Evolutionary conservation across 2,113 vertebrate species (phyloP).

Genomic region (Neolamprologus devosi): DNA sequence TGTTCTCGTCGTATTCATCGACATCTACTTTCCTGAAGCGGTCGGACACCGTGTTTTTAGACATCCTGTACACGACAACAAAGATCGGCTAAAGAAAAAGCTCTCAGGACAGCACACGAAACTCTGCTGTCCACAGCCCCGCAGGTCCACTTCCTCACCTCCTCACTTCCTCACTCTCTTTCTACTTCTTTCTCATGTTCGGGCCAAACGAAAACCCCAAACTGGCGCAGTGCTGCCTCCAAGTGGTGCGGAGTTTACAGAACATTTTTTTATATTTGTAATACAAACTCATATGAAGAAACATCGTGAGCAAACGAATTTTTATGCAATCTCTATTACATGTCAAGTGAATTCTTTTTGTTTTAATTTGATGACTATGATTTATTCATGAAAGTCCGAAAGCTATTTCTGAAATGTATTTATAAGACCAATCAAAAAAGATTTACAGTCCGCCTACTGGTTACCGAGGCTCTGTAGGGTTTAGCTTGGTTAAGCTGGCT

Average conservation of each 20-base stretch:
- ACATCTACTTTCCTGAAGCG: conserved; percentile 85
- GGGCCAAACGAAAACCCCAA: neutral
- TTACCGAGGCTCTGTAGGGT: neutral
- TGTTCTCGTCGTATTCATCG: conserved; percentile 92
- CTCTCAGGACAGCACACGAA: neutral
- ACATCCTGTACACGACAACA: conserved; percentile 55
- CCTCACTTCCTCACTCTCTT: neutral
- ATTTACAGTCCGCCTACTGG: accelerated
- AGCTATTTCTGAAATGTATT: neutral
- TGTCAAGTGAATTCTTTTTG: neutral
- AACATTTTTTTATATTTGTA: accelerated
- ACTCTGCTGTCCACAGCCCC: neutral
- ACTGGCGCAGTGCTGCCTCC: neutral
- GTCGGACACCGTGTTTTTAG: conserved; percentile 77
- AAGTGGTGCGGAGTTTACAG: neutral
- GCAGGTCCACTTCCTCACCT: neutral
- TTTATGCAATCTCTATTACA: neutral
- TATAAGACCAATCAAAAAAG: neutral
- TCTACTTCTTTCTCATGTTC: neutral
- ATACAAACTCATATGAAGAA: neutral
- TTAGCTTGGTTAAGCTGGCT: neutral
- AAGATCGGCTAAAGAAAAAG: accelerated
- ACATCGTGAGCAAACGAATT: neutral
- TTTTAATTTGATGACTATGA: neutral
- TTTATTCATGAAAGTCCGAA: neutral